Evolutionary conservation across 1,140 invertebrate species (phyloP).

Genomic region (Yoshiicerus persimilis): DNA sequence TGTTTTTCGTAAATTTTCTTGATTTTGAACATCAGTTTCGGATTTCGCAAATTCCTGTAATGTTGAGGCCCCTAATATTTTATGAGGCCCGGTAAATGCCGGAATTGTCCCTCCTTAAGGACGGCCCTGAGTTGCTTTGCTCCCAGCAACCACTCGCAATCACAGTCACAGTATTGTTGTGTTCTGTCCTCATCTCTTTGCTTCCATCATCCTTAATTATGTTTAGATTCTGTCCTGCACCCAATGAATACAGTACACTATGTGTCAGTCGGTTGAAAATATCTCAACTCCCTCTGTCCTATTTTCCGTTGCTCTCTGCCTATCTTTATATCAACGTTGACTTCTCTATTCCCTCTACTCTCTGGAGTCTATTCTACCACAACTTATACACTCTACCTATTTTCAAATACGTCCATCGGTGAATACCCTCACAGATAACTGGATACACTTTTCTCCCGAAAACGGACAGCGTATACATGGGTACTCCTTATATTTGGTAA

Average conservation of each 20-base stretch:
- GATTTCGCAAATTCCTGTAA: too few species aligned
- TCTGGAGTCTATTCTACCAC: not conserved
- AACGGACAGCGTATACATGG: too few species aligned
- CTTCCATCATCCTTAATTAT: not conserved
- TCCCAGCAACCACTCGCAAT: not conserved
- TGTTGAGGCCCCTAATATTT: too few species aligned
- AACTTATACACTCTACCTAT: not conserved
- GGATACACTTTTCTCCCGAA: too few species aligned
- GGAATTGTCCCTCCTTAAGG: too few species aligned
- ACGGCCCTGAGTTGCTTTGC: too few species aligned
- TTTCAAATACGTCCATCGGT: not conserved
- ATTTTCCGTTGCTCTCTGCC: not conserved
- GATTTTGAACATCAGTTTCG: too few species aligned
- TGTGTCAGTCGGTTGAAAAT: not conserved
- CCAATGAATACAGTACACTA: not conserved
- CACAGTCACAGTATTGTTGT: not conserved
- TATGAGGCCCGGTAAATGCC: too few species aligned
- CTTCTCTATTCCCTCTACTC: not conserved
- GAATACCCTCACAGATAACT: too few species aligned
- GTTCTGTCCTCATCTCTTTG: not conserved
- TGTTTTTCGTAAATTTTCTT: too few species aligned
- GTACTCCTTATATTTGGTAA: too few species aligned
- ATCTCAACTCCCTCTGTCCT: not conserved
- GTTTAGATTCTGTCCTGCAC: not conserved
- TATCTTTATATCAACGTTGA: not conserved